Conservation (phyloP, 2,888 invertebrate species). For the Pardosa pseudoannulata region DNA sequence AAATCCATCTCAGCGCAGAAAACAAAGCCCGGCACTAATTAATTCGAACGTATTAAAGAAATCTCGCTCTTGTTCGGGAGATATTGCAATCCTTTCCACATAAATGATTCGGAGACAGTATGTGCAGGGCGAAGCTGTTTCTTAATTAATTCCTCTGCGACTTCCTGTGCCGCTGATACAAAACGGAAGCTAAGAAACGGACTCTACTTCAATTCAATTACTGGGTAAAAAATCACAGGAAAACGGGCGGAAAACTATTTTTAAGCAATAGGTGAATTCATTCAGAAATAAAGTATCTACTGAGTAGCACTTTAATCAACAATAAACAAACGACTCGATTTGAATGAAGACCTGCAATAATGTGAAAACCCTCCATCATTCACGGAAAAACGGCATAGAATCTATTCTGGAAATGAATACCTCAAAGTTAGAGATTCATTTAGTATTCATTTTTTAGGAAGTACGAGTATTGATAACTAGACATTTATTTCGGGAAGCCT, state of each 20-base stretch:
- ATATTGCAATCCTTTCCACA: conserved; percentile 62
- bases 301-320: not conserved
- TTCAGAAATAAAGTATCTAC: conserved; percentile 7
- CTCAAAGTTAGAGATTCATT: too few species aligned
- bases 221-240: not conserved
- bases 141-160: conserved; percentile 61
- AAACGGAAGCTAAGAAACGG: conserved; percentile 43
- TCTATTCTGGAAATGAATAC: too few species aligned
- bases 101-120: conserved; percentile 44
- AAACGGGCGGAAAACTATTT: conserved; percentile 4
- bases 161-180: conserved; percentile 23
- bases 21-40: conserved; percentile 60
- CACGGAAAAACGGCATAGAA: too few species aligned
- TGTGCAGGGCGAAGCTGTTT: conserved; percentile 14
- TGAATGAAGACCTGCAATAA: not conserved
- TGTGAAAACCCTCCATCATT: not conserved
- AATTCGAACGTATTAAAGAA: conserved; percentile 66
- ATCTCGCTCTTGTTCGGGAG: conserved; percentile 54
- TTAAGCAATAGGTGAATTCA: not conserved
- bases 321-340: not conserved
- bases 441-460: too few species aligned
- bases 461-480: too few species aligned
- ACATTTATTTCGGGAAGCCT: too few species aligned
- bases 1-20: conserved; percentile 29
- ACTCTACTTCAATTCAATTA: conserved; percentile 29